Base-by-base conservation (phyloP, 2,113 vertebrate species). In the Heterotis niloticus region DNA sequence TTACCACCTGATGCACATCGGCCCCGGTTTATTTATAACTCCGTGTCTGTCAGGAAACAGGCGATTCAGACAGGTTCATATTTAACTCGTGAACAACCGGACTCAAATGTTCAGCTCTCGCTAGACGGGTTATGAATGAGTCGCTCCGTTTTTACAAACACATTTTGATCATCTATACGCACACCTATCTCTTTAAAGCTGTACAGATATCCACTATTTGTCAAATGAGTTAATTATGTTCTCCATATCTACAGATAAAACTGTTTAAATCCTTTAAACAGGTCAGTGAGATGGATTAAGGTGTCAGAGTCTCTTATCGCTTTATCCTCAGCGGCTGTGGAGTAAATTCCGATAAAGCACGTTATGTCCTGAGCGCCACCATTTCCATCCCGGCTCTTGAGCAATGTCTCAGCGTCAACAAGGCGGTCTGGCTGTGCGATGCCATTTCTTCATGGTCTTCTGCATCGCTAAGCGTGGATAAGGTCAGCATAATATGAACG, bases 1-100 rank as follows among this genome's bases (percentile, higher is more conserved):
- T 84, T 87, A 86, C 86, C 86, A 88, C 85, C 84, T 84, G 86
- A 85, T 86, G 81, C 76, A 85, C 78, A 80, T 82, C 80, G 86
- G 87, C 82, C 86, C 86, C 79, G 80, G 71, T 76, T 79, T 81
- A 82, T 81, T 83, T 84, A 79, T 88, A 85, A 84, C 86, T 83
- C 77, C 83, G 79, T 85, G 78, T 75, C 88, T 87, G 83, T 83
- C 89, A 88, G 85, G 57, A 86, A 87, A 26, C 85, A 84, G 83
- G 85, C 82, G 24, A 75, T 75, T 66, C n/a, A 66, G 59, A 70
- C 62, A 65, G 60, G 75, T 51, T 23, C 51, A 34, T 18, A n/a
- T 76, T 64, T 76, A 76, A 64, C 62, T 76, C 60, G 12, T 76
- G 34, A 18, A n/a, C 24, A n/a, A 64, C 34, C 60, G 52, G 71